These are phyloP conservation scores for Elanoides forficatus DNA, from an alignment of 2,113 vertebrate genomes.

Conservation along the genomic window DNA sequence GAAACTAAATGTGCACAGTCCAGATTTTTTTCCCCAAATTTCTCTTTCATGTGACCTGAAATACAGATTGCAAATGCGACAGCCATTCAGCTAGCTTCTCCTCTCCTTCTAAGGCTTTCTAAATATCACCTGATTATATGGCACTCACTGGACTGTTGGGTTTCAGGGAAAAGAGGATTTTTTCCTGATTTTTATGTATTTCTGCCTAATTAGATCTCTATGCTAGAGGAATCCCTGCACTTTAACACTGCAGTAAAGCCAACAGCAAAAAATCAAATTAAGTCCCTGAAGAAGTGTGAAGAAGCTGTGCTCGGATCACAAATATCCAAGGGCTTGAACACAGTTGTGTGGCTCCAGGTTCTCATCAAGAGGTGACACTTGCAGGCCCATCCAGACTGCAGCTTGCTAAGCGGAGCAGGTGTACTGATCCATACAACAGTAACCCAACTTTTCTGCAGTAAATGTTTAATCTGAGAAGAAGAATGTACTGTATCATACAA, in stretches of 20 bases:
- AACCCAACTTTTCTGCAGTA: background rate
- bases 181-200: background rate
- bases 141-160: background rate
- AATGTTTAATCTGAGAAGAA: background rate
- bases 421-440: background rate
- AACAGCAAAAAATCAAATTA: background rate
- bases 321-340: background rate
- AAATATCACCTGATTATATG: background rate
- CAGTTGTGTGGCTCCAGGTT: fast-evolving
- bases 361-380: background rate
- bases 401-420: background rate
- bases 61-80: background rate
- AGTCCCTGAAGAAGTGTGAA: background rate
- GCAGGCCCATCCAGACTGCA: background rate
- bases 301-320: fast-evolving
- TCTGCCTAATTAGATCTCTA: background rate
- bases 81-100: background rate
- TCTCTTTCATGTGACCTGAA: background rate
- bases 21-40: background rate
- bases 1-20: background rate
- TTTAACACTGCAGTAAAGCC: background rate
- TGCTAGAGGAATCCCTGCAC: background rate
- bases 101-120: background rate
- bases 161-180: background rate
- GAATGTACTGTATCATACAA: background rate